Conservation (phyloP, 2,113 vertebrate species). For the Microcebus jonahi region DNA sequence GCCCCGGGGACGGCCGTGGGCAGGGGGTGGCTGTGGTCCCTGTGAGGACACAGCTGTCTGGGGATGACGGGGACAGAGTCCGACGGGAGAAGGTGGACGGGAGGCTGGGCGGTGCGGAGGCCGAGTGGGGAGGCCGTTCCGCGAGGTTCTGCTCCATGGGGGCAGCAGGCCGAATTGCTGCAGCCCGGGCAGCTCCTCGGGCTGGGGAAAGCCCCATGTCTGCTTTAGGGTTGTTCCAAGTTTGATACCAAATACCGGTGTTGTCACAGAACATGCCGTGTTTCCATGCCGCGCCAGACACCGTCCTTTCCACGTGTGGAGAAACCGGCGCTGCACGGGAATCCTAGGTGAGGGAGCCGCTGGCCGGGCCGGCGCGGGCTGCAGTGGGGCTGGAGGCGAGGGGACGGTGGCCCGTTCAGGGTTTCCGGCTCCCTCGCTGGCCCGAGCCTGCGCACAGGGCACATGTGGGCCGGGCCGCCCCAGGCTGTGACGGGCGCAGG, state of each 20-base stretch:
- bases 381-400: neutral
- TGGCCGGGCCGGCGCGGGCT: neutral
- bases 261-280: rapidly evolving
- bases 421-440: neutral
- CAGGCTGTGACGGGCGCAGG: neutral
- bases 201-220: rapidly evolving
- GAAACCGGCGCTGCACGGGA: rapidly evolving
- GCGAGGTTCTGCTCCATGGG: rapidly evolving
- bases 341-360: neutral
- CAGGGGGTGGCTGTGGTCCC: no score
- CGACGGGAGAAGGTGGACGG: neutral
- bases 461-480: neutral
- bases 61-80: neutral
- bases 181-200: rapidly evolving
- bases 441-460: neutral
- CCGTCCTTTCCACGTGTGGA: neutral
- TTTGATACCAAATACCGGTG: neutral
- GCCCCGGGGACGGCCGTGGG: neutral
- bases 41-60: neutral
- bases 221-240: no score
- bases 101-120: neutral
- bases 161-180: neutral
- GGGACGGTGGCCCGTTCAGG: neutral
- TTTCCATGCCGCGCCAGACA: rapidly evolving
- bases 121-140: neutral